Base-by-base conservation (phyloP, 2,888 invertebrate genomes). In the Acrobasis repandana region DNA sequence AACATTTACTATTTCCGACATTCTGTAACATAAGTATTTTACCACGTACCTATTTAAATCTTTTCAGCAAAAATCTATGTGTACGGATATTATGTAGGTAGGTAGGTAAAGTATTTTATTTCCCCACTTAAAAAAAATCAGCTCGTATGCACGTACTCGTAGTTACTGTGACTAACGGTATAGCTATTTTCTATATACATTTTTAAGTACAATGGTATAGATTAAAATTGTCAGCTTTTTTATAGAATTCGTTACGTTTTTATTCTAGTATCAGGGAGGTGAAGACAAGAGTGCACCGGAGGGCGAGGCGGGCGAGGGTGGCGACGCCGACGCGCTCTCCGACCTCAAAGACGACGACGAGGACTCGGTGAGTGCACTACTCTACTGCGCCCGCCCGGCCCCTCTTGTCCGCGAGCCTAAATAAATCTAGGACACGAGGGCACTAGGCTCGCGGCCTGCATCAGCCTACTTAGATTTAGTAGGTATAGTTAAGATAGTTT, bases 341-440 rank as follows among this genome's bases (percentile, higher is more conserved):
- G 92, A 93, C 76, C 88, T 92, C 68, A 88, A 92, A 81, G 93
- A 93, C 67, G 91, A 94, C 71, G 92, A 92, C 66, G 94, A 95
- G 82, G 95, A 96, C 80, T 95, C 96, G 52, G 96, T 96, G 80
- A 96, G 96, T 83, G 81, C 84, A 82, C 80, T 80, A 75, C 69
- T 74, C 61, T 61, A 65, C 65, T 61, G 64, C 62, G 63, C 69
- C 67, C 64, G 66, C 66, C 61, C 67, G 61, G 64, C 69, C 68
- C 70, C 68, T 59, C 65, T 61, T 36, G 61, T 54, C 65, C 70
- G 67, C 70, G 69, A 70, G 71, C 74, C 77, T 74, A 72, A 82
- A 83, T 75, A 86, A 80, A 82, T 65, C 65, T 88, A 86, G 85
- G 84, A 83, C 83, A 87, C 82, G 83, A 79, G 86, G 86, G 76